These are phyloP conservation scores for Macrobrachium rosenbergii DNA, from an alignment of 1,140 invertebrate species.

Conservation along the genomic window DNA sequence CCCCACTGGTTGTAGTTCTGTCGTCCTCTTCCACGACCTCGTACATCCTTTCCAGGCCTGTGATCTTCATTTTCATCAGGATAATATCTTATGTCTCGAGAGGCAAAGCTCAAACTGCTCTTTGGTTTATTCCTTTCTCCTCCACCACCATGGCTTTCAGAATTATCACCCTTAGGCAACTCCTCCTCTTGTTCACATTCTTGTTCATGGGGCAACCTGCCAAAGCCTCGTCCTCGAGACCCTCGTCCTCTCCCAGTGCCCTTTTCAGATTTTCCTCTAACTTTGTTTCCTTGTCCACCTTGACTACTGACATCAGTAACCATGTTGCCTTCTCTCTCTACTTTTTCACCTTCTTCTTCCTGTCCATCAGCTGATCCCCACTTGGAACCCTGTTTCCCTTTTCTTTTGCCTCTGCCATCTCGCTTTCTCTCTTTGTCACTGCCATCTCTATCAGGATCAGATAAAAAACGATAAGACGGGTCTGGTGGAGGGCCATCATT, in stretches of 20 bases:
- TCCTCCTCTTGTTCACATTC: not conserved
- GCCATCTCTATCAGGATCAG: constrained; percentile 53
- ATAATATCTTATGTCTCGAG: constrained; percentile 47
- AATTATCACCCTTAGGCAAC: constrained; percentile 12
- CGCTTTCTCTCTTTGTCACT: constrained; percentile 20
- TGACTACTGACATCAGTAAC: too few species aligned
- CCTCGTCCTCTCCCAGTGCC: not conserved
- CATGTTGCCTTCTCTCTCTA: not conserved
- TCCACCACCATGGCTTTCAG: constrained; percentile 11
- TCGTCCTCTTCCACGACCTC: constrained; percentile 11
- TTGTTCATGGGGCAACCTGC: too few species aligned
- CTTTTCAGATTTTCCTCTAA: not conserved
- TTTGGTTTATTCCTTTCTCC: constrained; percentile 40
- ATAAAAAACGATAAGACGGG: constrained; percentile 50
- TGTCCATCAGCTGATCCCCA: constrained; percentile 20
- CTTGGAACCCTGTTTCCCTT: not conserved
- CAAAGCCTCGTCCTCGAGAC: not conserved
- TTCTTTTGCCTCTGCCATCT: constrained; percentile 6
- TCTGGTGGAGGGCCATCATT: constrained; percentile 53
- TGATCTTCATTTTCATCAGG: constrained; percentile 40
- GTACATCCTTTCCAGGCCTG: not conserved
- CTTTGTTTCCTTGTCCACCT: not conserved
- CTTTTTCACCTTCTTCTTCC: constrained; percentile 39
- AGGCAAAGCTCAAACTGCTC: constrained; percentile 33
- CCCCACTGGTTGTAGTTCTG: not conserved